Evolutionary conservation across 1,140 invertebrate genomes (phyloP).

Genomic region (Linepithema humile): DNA sequence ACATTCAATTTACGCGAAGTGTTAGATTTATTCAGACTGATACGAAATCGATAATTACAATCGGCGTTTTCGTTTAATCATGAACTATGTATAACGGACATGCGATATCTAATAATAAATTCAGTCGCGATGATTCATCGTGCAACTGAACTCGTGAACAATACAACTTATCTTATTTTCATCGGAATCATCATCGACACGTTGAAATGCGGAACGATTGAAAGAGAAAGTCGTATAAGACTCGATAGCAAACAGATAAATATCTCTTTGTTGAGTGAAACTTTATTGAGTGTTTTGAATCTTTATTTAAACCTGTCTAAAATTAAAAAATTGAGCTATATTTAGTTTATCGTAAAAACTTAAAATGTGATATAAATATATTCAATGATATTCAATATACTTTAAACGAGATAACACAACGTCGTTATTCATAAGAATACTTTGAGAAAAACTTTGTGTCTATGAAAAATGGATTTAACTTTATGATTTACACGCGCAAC

Average conservation of each 20-base stretch:
- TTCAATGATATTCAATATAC: neutral
- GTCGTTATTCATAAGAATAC: neutral
- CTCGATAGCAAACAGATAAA: neutral
- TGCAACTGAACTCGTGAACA: conserved; percentile 27
- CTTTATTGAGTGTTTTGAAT: no score
- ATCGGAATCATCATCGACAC: neutral
- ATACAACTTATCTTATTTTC: conserved; percentile 43
- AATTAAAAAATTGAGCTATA: no score
- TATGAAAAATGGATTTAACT: neutral
- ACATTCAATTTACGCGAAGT: neutral
- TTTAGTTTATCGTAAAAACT: neutral
- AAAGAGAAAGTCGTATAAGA: neutral
- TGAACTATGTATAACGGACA: conserved; percentile 23
- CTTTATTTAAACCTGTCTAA: no score
- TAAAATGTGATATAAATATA: neutral
- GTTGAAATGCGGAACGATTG: neutral
- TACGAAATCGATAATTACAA: neutral
- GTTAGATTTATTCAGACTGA: neutral
- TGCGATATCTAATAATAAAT: conserved; percentile 28
- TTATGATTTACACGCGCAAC: no score
- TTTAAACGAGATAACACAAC: neutral
- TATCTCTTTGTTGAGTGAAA: neutral
- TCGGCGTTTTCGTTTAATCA: conserved; percentile 18
- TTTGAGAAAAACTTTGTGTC: neutral
- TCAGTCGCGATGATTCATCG: conserved; percentile 38